These are phyloP conservation scores for Pangasius larnaudii DNA, from an alignment of 2,797 vertebrate species.

Conservation along the genomic window DNA sequence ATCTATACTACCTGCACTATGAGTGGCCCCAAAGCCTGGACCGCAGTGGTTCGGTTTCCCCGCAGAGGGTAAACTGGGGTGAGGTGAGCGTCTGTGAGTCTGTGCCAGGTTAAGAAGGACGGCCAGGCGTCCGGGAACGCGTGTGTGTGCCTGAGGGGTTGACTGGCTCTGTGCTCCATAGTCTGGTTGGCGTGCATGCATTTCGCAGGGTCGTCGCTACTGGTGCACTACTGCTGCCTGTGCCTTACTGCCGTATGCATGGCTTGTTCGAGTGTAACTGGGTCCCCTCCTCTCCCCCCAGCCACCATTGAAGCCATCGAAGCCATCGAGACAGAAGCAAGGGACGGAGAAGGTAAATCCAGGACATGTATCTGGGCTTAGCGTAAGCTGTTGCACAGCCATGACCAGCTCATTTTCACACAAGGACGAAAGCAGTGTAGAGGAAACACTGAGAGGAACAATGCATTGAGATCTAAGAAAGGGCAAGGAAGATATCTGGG, in stretches of 20 bases:
- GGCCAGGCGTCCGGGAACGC: constrained; percentile 7
- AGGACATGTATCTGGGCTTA: constrained; percentile 48
- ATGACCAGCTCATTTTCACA: constrained; percentile 41
- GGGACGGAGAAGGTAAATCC: constrained; percentile 83
- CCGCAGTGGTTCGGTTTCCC: constrained; percentile 54
- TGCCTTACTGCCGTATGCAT: constrained; percentile 74
- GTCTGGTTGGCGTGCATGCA: constrained; percentile 64
- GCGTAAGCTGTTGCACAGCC: constrained; percentile 47
- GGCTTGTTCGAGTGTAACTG: constrained; percentile 80
- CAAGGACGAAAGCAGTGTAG: neutral
- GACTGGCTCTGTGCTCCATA: constrained; percentile 57
- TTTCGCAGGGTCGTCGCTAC: constrained; percentile 61
- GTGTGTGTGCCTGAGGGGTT: constrained; percentile 47
- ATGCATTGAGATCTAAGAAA: constrained; percentile 23
- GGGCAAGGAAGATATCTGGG: constrained; percentile 53
- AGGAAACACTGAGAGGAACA: neutral
- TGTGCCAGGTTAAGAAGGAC: constrained; percentile 30
- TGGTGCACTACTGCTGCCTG: constrained; percentile 67
- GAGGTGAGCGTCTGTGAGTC: constrained; percentile 50
- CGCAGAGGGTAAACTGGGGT: constrained; percentile 53
- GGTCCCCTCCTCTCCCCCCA: constrained; percentile 77
- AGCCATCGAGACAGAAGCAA: constrained; percentile 80
- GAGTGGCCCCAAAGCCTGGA: constrained; percentile 57
- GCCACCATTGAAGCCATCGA: constrained; percentile 87
- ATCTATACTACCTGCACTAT: constrained; percentile 24